These are phyloP conservation scores for Enteromius viviparus DNA, from an alignment of 2,797 vertebrate genomes.

Conservation along the genomic window DNA sequence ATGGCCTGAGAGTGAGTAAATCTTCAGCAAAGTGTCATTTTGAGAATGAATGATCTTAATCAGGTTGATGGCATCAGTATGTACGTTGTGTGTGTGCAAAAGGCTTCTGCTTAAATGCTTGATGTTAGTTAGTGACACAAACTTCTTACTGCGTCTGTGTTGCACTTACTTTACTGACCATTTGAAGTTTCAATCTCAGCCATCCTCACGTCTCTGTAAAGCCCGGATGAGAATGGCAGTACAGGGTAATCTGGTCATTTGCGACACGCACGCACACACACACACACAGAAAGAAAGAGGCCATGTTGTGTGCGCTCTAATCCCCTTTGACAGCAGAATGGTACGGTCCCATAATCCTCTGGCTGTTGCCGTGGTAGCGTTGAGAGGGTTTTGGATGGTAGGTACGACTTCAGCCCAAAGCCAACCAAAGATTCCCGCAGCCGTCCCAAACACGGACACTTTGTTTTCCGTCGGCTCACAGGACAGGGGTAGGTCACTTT, in stretches of 20 bases:
- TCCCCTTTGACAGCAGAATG: conserved; percentile 86
- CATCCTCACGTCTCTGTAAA: conserved; percentile 59
- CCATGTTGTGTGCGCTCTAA: conserved; percentile 84
- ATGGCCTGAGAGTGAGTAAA: neutral
- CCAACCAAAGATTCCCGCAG: conserved; percentile 73
- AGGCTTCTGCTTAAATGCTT: neutral
- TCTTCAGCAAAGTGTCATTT: neutral
- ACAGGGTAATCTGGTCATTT: conserved; percentile 79
- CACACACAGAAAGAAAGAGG: conserved; percentile 74
- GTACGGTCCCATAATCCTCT: conserved; percentile 91
- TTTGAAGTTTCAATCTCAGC: conserved; percentile 56
- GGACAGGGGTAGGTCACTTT: conserved; percentile 74
- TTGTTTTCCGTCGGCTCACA: conserved; percentile 70
- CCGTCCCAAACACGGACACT: conserved; percentile 70
- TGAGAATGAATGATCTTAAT: neutral
- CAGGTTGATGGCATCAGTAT: neutral
- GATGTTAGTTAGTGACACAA: neutral
- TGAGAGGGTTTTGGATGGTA: conserved; percentile 85
- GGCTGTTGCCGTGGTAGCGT: conserved; percentile 89
- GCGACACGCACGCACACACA: conserved; percentile 73
- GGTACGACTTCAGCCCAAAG: conserved; percentile 73
- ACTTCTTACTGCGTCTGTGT: neutral
- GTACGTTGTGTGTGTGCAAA: neutral
- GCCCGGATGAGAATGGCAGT: conserved; percentile 75
- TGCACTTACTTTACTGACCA: conserved; percentile 25